phyloP scores from a whole-genome alignment of 2,797 vertebrate species.

The Odontamblyopus rebecca region DNA sequence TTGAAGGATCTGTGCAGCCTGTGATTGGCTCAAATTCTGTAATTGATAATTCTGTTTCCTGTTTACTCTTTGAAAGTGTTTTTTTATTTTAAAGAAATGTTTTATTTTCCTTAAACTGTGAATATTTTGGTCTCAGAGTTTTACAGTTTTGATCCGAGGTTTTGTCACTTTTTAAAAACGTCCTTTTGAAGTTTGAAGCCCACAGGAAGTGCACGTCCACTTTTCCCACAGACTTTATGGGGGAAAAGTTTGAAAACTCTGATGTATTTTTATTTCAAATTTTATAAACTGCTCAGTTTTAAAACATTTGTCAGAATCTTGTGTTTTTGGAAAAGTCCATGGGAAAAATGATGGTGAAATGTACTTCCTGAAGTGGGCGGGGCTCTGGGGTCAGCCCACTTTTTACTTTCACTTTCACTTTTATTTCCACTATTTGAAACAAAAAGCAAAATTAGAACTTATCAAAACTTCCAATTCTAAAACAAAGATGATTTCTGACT shows the following conservation, averaged over 20 bases:
- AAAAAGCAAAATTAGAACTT: background rate
- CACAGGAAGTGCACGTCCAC: no score
- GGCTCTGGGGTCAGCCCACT: background rate
- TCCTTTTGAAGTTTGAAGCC: background rate
- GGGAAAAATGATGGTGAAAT: no score
- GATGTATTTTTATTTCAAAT: no score
- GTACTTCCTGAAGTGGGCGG: no score
- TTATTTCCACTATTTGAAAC: no score
- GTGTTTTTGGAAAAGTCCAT: no score
- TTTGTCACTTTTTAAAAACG: background rate
- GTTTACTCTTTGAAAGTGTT: conserved; percentile 1
- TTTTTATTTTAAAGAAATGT: background rate
- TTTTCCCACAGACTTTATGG: background rate
- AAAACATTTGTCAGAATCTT: no score
- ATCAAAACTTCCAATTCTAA: background rate
- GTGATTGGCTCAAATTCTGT: background rate
- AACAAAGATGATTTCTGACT: background rate
- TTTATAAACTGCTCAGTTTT: no score
- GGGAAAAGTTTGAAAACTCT: background rate
- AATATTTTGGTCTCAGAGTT: background rate
- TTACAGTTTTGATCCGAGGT: background rate
- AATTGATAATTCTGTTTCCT: background rate
- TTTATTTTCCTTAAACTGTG: conserved; percentile 6
- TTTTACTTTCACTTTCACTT: no score
- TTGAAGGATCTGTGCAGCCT: conserved; percentile 2